Evolutionary conservation across 2,113 vertebrate genomes (phyloP).

Genomic region (Motacilla tschutschensis): DNA sequence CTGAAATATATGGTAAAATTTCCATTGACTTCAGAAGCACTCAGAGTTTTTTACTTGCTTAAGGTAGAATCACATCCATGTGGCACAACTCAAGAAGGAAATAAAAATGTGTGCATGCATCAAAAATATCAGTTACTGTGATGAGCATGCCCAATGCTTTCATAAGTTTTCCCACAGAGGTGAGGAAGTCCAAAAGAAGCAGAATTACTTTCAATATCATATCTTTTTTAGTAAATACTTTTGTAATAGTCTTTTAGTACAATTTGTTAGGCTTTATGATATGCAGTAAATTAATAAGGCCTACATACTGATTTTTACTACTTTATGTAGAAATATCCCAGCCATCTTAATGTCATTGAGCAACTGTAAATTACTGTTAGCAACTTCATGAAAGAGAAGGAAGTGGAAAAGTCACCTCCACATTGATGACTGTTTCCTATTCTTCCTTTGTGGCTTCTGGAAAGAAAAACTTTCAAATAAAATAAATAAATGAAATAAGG

Average conservation of each 20-base stretch:
- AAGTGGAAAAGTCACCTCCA: constrained; percentile 28
- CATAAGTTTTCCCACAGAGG: not conserved
- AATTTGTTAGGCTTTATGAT: constrained; percentile 24
- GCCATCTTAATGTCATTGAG: constrained; percentile 15
- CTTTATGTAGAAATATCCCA: constrained; percentile 35
- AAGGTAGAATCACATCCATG: not conserved
- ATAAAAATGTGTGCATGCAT: not conserved
- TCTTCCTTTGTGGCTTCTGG: constrained; percentile 21
- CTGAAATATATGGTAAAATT: not conserved
- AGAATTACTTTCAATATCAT: not conserved
- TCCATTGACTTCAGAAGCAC: not conserved
- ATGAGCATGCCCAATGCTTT: not conserved
- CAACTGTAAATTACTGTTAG: constrained; percentile 55
- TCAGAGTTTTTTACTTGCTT: not conserved
- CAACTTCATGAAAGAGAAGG: constrained; percentile 49
- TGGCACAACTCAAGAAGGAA: not conserved
- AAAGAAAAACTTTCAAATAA: constrained; percentile 24
- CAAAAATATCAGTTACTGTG: not conserved
- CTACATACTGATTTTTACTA: constrained; percentile 39
- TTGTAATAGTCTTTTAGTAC: not conserved
- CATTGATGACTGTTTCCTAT: not conserved
- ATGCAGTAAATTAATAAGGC: constrained; percentile 41
- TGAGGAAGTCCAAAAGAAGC: not conserved
- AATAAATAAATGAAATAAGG: constrained; percentile 24
- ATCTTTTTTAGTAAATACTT: constrained; percentile 11